These are phyloP conservation scores for Muscicapa comitata DNA, from an alignment of 2,797 vertebrate species.

Conservation along the genomic window DNA sequence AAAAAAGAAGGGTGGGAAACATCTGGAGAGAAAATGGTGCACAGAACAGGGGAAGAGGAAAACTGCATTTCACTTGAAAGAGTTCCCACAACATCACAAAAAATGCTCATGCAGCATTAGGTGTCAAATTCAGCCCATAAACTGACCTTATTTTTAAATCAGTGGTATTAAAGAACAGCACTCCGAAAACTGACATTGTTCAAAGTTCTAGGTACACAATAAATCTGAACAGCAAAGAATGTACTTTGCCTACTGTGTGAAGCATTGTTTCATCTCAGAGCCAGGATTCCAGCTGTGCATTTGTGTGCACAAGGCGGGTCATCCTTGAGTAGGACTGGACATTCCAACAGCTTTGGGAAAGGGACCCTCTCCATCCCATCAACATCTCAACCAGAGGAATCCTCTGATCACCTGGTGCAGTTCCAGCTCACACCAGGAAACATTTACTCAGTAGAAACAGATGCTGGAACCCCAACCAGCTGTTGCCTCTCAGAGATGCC, in stretches of 20 bases:
- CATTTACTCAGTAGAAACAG: neutral
- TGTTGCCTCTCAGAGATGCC: neutral
- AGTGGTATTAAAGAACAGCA: neutral
- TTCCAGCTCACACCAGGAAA: neutral
- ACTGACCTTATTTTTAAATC: neutral
- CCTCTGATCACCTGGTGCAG: neutral
- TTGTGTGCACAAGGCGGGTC: neutral
- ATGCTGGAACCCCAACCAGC: neutral
- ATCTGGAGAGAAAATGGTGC: neutral
- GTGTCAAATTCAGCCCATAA: neutral
- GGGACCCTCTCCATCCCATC: neutral
- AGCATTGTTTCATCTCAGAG: rapidly evolving
- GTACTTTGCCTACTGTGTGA: neutral
- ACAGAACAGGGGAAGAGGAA: neutral
- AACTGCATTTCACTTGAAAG: neutral
- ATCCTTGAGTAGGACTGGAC: neutral
- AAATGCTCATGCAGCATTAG: rapidly evolving
- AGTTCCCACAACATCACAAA: neutral
- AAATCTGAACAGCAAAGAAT: neutral
- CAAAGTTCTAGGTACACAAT: neutral
- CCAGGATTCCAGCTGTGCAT: neutral
- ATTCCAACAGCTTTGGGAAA: neutral
- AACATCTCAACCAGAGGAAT: neutral
- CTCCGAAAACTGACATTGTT: neutral
- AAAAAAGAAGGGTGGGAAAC: neutral